phyloP scores from a whole-genome alignment of 2,888 invertebrate species.

The Melieria crassipennis region DNA sequence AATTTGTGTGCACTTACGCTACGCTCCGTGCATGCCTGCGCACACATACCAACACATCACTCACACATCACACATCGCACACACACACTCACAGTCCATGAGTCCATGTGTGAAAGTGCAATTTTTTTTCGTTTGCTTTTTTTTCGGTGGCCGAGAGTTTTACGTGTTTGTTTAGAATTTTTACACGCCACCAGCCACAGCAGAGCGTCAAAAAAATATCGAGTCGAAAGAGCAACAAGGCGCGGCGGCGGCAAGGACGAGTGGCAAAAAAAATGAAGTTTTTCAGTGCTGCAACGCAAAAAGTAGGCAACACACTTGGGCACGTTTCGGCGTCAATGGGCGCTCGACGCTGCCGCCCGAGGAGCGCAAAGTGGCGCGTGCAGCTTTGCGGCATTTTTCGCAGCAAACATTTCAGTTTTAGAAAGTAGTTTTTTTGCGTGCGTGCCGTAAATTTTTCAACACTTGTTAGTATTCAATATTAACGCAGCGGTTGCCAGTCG shows the following conservation, averaged over 20 bases:
- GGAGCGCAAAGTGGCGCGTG: background rate
- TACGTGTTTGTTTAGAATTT: conserved; percentile 30
- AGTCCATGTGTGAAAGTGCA: conserved; percentile 11
- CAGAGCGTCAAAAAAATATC: background rate
- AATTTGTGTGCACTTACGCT: conserved; percentile 26
- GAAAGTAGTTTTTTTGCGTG: background rate
- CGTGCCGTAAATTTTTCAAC: too few species aligned
- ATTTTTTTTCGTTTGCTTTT: conserved; percentile 5
- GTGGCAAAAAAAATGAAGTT: conserved; percentile 3
- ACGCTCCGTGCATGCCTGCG: background rate
- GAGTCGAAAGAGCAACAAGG: background rate
- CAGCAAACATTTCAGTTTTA: background rate
- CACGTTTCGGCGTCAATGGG: conserved; percentile 27
- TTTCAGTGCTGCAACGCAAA: conserved; percentile 8
- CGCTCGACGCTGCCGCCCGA: too few species aligned
- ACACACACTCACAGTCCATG: background rate
- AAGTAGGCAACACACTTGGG: conserved; percentile 21
- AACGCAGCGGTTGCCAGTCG: too few species aligned
- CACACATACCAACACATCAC: background rate
- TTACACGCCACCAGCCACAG: conserved; percentile 20
- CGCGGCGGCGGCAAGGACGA: background rate
- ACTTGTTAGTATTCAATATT: too few species aligned
- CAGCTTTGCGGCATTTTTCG: background rate
- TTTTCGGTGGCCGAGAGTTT: conserved; percentile 20
- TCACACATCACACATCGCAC: background rate